These are phyloP conservation scores for Dermochelys coriacea DNA, from an alignment of 2,797 vertebrate genomes.

Conservation along the genomic window DNA sequence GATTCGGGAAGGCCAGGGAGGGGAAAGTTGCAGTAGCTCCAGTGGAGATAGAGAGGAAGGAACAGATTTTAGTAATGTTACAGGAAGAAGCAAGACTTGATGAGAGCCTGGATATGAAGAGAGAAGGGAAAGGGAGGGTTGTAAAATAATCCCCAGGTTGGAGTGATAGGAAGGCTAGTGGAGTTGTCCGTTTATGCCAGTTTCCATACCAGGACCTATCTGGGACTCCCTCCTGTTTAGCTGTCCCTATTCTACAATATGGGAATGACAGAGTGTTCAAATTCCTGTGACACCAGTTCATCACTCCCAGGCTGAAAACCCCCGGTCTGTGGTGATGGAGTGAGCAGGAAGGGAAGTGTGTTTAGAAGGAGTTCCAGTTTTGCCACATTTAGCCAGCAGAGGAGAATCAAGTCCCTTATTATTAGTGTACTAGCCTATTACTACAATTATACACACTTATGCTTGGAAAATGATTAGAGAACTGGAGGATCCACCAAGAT, in stretches of 20 bases:
- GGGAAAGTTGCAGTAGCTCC: neutral
- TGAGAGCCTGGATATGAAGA: neutral
- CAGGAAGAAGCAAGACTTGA: neutral
- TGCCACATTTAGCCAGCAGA: neutral
- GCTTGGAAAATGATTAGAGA: neutral
- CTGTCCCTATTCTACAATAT: neutral
- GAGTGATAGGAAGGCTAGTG: neutral
- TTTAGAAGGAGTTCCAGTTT: neutral
- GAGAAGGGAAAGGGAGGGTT: neutral
- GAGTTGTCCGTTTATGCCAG: neutral
- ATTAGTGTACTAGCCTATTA: slow-evolving; percentile 8
- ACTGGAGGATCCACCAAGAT: neutral
- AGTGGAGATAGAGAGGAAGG: neutral
- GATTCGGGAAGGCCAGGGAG: neutral
- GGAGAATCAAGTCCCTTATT: slow-evolving; percentile 25
- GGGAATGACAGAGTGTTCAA: rapidly evolving
- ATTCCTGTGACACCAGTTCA: rapidly evolving
- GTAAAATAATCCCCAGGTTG: neutral
- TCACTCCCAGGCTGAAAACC: neutral
- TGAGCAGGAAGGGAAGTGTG: neutral
- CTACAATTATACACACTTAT: slow-evolving; percentile 24
- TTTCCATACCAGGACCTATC: neutral
- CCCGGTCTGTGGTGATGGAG: neutral
- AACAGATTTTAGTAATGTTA: neutral
- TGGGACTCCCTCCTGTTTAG: neutral